These are phyloP conservation scores for Mustelus asterias DNA, from an alignment of 2,113 vertebrate genomes.

Conservation along the genomic window DNA sequence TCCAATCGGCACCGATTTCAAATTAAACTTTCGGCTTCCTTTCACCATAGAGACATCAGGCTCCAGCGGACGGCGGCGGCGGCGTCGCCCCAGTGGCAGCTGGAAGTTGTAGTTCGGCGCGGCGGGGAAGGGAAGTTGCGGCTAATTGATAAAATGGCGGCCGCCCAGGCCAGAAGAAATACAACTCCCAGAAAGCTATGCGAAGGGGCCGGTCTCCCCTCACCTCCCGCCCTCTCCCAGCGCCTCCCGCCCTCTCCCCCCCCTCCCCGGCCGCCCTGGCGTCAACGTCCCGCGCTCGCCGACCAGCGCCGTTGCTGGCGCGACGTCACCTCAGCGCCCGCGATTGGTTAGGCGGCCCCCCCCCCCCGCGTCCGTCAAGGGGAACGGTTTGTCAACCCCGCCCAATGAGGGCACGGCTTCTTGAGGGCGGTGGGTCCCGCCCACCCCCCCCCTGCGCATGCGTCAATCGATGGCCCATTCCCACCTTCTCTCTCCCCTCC, in stretches of 20 bases:
- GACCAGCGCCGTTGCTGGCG: too few species aligned
- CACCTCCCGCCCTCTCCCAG: too few species aligned
- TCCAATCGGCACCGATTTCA: constrained; percentile 22
- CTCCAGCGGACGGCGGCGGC: background rate
- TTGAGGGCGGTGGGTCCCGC: too few species aligned
- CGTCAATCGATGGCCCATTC: background rate
- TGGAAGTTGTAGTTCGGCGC: background rate
- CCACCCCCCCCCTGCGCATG: background rate
- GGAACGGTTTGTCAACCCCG: background rate
- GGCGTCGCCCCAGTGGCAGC: background rate
- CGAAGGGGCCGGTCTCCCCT: too few species aligned
- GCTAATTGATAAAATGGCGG: background rate
- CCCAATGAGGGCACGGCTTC: background rate
- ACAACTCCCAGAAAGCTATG: background rate
- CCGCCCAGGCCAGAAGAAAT: background rate
- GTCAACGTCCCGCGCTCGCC: background rate
- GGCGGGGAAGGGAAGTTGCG: background rate
- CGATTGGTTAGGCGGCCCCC: background rate
- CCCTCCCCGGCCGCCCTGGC: too few species aligned
- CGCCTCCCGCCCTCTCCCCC: too few species aligned
- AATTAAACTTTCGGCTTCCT: constrained; percentile 26
- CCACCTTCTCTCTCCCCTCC: background rate
- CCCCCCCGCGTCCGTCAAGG: background rate
- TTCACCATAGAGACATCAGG: constrained; percentile 8
- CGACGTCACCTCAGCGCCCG: background rate